Evolutionary conservation across 2,888 invertebrate genomes (phyloP).

Genomic region (Drosophila putrida): DNA sequence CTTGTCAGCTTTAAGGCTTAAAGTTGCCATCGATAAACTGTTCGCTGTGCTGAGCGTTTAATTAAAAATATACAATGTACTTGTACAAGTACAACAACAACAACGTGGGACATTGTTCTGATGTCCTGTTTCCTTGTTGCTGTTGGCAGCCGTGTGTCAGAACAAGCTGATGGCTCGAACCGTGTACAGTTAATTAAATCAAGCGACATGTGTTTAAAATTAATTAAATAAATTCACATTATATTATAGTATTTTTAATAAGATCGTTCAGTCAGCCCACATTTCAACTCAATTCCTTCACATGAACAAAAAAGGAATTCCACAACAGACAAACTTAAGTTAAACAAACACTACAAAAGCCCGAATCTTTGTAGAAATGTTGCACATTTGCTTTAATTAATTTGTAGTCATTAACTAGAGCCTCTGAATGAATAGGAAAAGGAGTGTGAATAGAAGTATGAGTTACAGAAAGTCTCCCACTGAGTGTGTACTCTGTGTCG

Average conservation of each 20-base stretch:
- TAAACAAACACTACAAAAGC: constrained; percentile 32
- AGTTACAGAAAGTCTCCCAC: constrained; percentile 20
- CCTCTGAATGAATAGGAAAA: constrained; percentile 27
- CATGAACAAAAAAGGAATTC: constrained; percentile 12
- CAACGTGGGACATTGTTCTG: constrained; percentile 7
- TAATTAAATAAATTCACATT: constrained; percentile 68
- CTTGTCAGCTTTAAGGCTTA: constrained; percentile 32
- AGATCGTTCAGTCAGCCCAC: constrained; percentile 19
- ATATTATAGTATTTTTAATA: constrained; percentile 59
- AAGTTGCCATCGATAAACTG: constrained; percentile 41
- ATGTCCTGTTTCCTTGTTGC: constrained; percentile 20
- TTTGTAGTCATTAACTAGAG: constrained; percentile 74
- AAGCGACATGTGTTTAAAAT: constrained; percentile 71
- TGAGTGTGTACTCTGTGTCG: constrained; percentile 27
- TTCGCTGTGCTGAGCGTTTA: constrained; percentile 52
- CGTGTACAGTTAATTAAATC: constrained; percentile 77
- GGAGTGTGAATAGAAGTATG: not conserved
- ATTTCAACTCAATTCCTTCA: constrained; percentile 20
- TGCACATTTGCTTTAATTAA: constrained; percentile 72
- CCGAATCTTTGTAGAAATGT: constrained; percentile 58
- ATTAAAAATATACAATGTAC: constrained; percentile 57
- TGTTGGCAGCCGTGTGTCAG: constrained; percentile 52
- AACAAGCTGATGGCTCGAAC: constrained; percentile 38
- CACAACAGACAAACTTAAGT: not conserved
- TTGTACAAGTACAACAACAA: constrained; percentile 22